Percentiles rank a stretch among this genome's conserved stretches.
phyloP scores from a whole-genome alignment of 2,113 vertebrate species.

The Leuciscus idus region DNA sequence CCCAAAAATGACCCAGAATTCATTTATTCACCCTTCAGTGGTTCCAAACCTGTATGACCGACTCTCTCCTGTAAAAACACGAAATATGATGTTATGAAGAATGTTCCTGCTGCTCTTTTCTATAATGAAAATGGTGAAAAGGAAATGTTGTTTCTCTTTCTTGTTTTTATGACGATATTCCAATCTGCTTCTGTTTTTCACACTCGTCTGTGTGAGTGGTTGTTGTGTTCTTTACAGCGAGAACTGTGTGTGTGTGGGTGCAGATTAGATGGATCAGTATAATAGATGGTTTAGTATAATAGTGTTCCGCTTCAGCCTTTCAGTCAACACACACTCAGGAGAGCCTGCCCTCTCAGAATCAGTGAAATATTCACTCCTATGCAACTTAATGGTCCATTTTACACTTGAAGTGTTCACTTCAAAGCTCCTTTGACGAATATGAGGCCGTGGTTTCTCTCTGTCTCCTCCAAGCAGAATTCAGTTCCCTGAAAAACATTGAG shows the following conservation, averaged over 20 bases:
- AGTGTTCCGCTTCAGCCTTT: conserved; percentile 10
- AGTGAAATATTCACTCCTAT: conserved; percentile 12
- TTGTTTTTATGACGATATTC: not conserved
- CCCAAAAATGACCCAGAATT: not conserved
- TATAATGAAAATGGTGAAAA: not conserved
- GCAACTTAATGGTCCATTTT: conserved; percentile 35
- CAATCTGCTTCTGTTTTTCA: not conserved
- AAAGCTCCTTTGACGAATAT: conserved; percentile 14
- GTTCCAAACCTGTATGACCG: not conserved
- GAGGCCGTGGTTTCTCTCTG: not conserved
- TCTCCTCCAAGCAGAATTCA: not conserved
- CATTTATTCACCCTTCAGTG: not conserved
- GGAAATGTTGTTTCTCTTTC: not conserved
- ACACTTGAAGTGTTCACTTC: conserved; percentile 32
- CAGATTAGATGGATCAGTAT: conserved; percentile 9
- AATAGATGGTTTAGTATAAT: conserved; percentile 13
- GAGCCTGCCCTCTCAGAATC: not conserved
- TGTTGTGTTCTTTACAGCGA: not conserved
- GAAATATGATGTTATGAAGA: not conserved
- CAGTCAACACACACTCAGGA: not conserved
- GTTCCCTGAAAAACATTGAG: not conserved
- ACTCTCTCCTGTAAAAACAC: not conserved
- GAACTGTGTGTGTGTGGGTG: not conserved
- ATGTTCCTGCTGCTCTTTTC: not conserved
- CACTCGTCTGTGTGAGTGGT: not conserved